A percentile compares a stretch with the other conserved stretches of the same genome.
These are phyloP conservation scores for Lasiurus borealis DNA, from an alignment of 2,113 vertebrate species.

Conservation along the genomic window DNA sequence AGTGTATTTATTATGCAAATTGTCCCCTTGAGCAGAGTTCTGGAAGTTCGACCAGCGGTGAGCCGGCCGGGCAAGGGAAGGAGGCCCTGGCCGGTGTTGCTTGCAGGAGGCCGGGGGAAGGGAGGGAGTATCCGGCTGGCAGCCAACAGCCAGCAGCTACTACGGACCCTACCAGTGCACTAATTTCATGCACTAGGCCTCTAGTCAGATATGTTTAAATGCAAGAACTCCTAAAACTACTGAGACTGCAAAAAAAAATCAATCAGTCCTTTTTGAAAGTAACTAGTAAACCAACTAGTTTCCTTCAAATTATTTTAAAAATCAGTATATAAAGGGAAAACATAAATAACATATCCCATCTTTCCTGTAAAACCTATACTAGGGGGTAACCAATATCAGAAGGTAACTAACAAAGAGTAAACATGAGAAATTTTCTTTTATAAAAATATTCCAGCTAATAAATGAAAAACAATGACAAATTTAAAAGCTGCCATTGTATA, in stretches of 20 bases:
- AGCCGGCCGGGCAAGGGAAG: too few species aligned
- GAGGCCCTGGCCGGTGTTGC: too few species aligned
- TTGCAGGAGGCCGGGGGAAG: too few species aligned
- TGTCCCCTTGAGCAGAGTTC: too few species aligned
- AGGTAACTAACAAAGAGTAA: neutral
- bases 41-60: too few species aligned
- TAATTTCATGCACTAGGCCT: too few species aligned
- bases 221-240: neutral
- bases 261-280: neutral
- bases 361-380: slow-evolving; percentile 24
- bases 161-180: too few species aligned
- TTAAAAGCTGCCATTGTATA: neutral
- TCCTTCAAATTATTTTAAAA: slow-evolving; percentile 34
- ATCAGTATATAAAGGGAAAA: neutral
- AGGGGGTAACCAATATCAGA: neutral
- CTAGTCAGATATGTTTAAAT: neutral
- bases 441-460: neutral
- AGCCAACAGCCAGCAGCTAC: too few species aligned
- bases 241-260: neutral
- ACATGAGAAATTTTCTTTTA: neutral
- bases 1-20: too few species aligned
- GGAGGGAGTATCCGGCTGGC: too few species aligned
- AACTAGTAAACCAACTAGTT: neutral
- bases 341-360: neutral
- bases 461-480: slow-evolving; percentile 13